Conservation (phyloP, 2,888 invertebrate genomes). For the Agrochola lychnidis region DNA sequence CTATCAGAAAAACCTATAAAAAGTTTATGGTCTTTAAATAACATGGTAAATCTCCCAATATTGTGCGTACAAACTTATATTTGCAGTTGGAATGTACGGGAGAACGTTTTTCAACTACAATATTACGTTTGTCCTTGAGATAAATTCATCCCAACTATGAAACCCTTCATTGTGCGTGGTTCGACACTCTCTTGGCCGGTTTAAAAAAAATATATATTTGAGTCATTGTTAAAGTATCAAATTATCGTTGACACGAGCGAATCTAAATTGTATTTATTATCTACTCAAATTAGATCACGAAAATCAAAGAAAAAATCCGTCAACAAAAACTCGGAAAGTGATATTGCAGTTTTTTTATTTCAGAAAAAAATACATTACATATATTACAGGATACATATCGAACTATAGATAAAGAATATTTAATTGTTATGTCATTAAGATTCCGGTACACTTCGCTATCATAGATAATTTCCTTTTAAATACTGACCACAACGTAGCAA, state of each 20-base stretch:
- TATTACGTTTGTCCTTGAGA: no score
- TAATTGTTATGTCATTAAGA: conserved; percentile 34
- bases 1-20: no score
- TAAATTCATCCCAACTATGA: no score
- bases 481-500: conserved; percentile 72
- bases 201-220: background rate
- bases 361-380: conserved; percentile 50
- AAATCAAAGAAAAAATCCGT: background rate
- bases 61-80: no score
- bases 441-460: conserved; percentile 38
- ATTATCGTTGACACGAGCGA: conserved; percentile 38
- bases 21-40: no score
- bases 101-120: no score
- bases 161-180: no score
- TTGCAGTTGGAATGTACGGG: no score
- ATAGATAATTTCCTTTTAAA: conserved; percentile 74
- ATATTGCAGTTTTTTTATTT: conserved; percentile 72
- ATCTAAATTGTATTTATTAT: conserved; percentile 52
- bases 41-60: no score
- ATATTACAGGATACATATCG: conserved; percentile 59
- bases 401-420: conserved; percentile 39
- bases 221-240: conserved; percentile 13
- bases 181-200: no score
- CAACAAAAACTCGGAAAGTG: conserved; percentile 51
- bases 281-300: conserved; percentile 21